phyloP scores from a whole-genome alignment of 2,888 invertebrate species.

The Drosophila paranaensis region DNA sequence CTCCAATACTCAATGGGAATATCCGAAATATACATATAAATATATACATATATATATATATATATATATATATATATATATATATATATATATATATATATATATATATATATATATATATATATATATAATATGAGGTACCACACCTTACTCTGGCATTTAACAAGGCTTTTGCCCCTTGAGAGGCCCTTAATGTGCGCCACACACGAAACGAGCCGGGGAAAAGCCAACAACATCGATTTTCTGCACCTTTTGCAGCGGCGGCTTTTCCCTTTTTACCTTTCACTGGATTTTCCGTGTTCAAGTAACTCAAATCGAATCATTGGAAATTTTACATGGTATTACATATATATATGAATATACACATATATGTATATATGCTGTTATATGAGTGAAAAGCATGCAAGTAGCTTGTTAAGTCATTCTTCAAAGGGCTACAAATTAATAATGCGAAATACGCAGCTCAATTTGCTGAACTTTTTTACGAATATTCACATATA shows the following conservation, averaged over 20 bases:
- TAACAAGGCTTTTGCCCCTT: slow-evolving; percentile 12
- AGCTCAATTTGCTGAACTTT: slow-evolving; percentile 20
- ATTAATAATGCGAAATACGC: slow-evolving; percentile 34
- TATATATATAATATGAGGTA: not conserved
- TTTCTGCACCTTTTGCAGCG: slow-evolving; percentile 54
- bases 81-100: not conserved
- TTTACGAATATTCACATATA: slow-evolving; percentile 11
- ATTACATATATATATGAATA: slow-evolving; percentile 6
- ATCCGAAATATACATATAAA: slow-evolving; percentile 9
- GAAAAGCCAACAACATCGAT: slow-evolving; percentile 61
- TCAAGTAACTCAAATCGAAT: slow-evolving; percentile 64
- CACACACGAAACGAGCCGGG: slow-evolving; percentile 38
- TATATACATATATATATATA: not conserved
- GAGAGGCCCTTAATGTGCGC: slow-evolving; percentile 41
- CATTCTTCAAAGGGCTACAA: slow-evolving; percentile 33
- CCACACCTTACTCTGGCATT: slow-evolving; percentile 3
- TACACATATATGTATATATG: not conserved
- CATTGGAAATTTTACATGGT: slow-evolving; percentile 53
- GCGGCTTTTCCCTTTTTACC: slow-evolving; percentile 36
- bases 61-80: no score
- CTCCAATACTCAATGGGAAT: slow-evolving; percentile 32
- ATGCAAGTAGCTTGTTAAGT: slow-evolving; percentile 43
- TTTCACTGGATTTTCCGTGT: slow-evolving; percentile 40
- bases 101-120: no score
- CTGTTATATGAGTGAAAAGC: slow-evolving; percentile 14